phyloP scores from a whole-genome alignment of 2,888 invertebrate genomes.

The Mesorhabditis sp. region DNA sequence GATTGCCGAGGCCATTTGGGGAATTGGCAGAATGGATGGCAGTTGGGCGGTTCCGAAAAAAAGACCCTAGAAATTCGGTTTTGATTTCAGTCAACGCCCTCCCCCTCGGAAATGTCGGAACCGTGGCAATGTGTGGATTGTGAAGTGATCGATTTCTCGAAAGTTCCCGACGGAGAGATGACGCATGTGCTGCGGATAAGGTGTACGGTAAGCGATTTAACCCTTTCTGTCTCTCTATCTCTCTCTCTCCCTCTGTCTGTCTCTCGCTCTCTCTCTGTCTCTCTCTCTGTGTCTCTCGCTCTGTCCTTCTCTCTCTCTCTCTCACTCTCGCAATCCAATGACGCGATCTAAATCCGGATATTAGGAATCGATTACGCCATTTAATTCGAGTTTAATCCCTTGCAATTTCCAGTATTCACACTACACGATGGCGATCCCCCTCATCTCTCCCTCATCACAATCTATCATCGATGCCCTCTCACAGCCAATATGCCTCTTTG shows the following conservation, averaged over 20 bases:
- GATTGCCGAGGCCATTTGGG: too few relatives aligned
- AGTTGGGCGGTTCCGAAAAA: too few relatives aligned
- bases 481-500: neutral
- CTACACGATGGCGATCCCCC: neutral
- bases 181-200: neutral
- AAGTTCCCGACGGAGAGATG: neutral
- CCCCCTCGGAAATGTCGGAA: neutral
- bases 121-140: constrained; percentile 1
- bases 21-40: too few relatives aligned
- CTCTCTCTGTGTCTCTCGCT: too few relatives aligned
- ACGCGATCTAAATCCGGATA: neutral
- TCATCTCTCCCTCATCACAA: neutral
- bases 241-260: too few relatives aligned
- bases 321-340: too few relatives aligned
- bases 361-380: neutral
- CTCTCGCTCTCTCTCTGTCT: too few relatives aligned
- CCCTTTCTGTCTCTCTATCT: too few relatives aligned
- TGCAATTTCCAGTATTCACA: neutral
- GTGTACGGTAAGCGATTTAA: neutral
- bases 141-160: neutral
- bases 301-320: too few relatives aligned
- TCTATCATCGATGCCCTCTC: neutral
- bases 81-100: neutral
- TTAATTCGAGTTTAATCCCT: neutral
- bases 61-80: too few relatives aligned